Base-by-base conservation (phyloP, 2,113 vertebrate genomes). In the Nipponia nippon region DNA sequence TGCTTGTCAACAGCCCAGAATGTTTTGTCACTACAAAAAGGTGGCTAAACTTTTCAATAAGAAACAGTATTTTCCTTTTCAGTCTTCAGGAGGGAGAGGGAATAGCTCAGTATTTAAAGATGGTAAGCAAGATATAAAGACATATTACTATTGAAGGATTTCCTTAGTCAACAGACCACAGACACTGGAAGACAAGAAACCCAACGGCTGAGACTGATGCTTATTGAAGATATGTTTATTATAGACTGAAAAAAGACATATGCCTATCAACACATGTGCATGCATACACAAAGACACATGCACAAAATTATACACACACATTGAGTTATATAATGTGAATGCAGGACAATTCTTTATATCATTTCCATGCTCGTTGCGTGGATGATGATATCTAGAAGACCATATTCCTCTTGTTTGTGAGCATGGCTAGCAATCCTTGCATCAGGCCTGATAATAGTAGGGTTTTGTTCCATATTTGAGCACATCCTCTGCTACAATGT, bases 211-310 rank as follows among this genome's bases (percentile, higher is more conserved):
- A 88, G 13, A 21, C 19, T 77, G 46, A 38, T 50, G 26, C 3
- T 83, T 52, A n/a, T 47, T 76, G 21, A 56, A 47, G 65, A 26
- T 15, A 10, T 3, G 16, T 46, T 83, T 72, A 56, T 55, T 83
- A n/a, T 3, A 77, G 29, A 49, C 9, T 29, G 38, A 62, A 73
- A 53, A 34, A 80, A 76, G 18, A 83, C 40, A 14, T 19, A 29
- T 53, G 40, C 38, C 9, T 50, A 32, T 32, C 7, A 81, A n/a
- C 7, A 66, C 4, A 4, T 0, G 0, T 27, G 11, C 20, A 22
- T 22, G 16, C 61, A 7, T 22, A 29, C 23, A 32, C n/a, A 85
- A 70, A n/a, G 9, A 19, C 8, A 40, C 20, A 21, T 8, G 25
- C 10, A 90, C 58, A 56, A 76, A 72, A 88, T 34, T 38, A 46